Evolutionary conservation across 2,888 invertebrate species (phyloP), one percentile per base, ranked within the genome.

Genomic region (Perizoma affinitatum): DNA sequence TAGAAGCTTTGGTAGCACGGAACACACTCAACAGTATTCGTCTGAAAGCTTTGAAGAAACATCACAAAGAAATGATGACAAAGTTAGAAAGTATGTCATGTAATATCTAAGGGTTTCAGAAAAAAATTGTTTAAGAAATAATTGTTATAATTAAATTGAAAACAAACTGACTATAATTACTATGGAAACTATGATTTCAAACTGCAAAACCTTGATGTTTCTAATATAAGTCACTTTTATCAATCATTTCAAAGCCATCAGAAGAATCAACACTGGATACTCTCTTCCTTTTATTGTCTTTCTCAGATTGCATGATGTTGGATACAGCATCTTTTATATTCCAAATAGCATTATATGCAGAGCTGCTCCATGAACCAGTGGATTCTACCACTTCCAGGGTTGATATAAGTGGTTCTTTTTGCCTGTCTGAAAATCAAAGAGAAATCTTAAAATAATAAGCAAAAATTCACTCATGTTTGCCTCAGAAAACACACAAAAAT

Each of bases 161-260:
- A 59, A 63, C 61, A 46, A 67, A 52, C 55, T 42, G 58, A 22
- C 22, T 22, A 22, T 22, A 22, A 22, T 22, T 22, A 22, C 22
- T 22, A 22, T 22, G 22, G 22, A 22, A 22, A 54, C 54, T 54
- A 63, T 49, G 22, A 60, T 52, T 47, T 58, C 48, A 54, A 58
- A 58, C 53, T 55, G 7, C 60, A 51, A 61, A 61, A 54, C 51
- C 38, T 44, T 54, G 61, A 68, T 68, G 63, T 59, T 61, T 35
- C 48, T 83, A 87, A 66, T 80, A 76, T 65, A 90, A 71, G 60
- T 92, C 91, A 77, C 80, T 84, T 80, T 88, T 83, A 69, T 92
- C 89, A 70, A 92, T 83, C 49, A 92, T 88, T 84, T 90, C 91
- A 79, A 92, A 92, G n/a, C 90, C 91, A 80, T 92, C 91, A 50